phyloP scores from a whole-genome alignment of 2,888 invertebrate genomes.

The Chirona hameri region DNA sequence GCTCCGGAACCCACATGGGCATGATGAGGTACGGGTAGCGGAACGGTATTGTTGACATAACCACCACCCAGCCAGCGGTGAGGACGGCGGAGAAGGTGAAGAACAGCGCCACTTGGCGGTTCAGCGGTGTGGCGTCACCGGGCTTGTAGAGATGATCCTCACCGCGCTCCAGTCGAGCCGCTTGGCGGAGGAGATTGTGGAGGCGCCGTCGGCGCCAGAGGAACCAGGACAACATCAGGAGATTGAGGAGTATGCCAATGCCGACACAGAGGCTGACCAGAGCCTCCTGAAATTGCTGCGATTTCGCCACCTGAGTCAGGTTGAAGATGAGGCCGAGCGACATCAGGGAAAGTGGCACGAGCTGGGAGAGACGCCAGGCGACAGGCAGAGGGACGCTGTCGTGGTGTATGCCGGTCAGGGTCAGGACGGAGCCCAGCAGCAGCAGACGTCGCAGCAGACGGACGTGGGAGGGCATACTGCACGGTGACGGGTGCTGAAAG shows the following conservation, averaged over 20 bases:
- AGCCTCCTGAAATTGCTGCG: no score
- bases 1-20: background rate
- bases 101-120: background rate
- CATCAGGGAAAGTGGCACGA: background rate
- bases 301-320: no score
- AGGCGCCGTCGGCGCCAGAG: background rate
- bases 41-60: background rate
- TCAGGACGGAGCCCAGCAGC: background rate
- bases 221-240: background rate
- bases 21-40: background rate
- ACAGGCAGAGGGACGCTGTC: background rate
- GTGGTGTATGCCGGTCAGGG: background rate
- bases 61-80: background rate
- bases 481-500: no score
- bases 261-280: background rate
- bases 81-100: background rate
- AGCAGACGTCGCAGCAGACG: background rate
- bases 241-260: background rate
- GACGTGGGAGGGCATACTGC: background rate
- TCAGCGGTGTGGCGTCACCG: background rate
- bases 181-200: background rate
- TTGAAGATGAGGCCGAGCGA: no score
- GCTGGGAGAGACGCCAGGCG: background rate
- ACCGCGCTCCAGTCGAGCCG: background rate
- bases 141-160: background rate